These are phyloP conservation scores for Dendropsophus ebraccatus DNA, from an alignment of 2,113 vertebrate genomes.

Conservation along the genomic window DNA sequence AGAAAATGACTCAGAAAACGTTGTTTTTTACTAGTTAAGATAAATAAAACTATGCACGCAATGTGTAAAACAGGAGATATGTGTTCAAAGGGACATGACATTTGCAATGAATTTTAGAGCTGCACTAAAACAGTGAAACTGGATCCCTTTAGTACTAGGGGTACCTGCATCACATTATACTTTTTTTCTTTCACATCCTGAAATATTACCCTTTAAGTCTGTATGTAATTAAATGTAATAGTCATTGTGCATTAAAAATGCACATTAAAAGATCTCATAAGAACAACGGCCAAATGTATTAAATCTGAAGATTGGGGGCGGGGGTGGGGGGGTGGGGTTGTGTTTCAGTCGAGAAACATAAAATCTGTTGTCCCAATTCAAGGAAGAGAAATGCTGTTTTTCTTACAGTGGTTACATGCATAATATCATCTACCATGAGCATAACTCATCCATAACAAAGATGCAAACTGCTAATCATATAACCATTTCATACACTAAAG, in stretches of 20 bases:
- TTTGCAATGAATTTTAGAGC: slow-evolving; percentile 42
- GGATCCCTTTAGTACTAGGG: not conserved
- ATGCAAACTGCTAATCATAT: not conserved
- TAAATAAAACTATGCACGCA: not conserved
- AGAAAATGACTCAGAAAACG: not conserved
- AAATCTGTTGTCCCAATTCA: not conserved
- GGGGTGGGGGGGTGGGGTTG: no score
- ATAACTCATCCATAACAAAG: not conserved
- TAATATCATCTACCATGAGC: not conserved
- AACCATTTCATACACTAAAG: not conserved
- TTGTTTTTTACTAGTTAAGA: not conserved
- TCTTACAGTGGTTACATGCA: not conserved
- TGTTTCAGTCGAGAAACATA: not conserved
- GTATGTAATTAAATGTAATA: slow-evolving; percentile 45
- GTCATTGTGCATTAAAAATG: slow-evolving; percentile 37
- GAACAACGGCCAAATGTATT: slow-evolving; percentile 29
- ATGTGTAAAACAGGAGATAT: slow-evolving; percentile 8
- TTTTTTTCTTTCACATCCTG: slow-evolving; percentile 44
- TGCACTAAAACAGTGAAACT: slow-evolving; percentile 27
- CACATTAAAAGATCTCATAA: slow-evolving; percentile 31
- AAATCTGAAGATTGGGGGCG: not conserved
- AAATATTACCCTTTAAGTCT: slow-evolving; percentile 46
- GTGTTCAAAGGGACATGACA: slow-evolving; percentile 44
- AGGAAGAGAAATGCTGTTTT: not conserved
- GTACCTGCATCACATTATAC: slow-evolving; percentile 45